Base-by-base conservation (phyloP, 2,113 vertebrate genomes). In the Centropus bengalensis region DNA sequence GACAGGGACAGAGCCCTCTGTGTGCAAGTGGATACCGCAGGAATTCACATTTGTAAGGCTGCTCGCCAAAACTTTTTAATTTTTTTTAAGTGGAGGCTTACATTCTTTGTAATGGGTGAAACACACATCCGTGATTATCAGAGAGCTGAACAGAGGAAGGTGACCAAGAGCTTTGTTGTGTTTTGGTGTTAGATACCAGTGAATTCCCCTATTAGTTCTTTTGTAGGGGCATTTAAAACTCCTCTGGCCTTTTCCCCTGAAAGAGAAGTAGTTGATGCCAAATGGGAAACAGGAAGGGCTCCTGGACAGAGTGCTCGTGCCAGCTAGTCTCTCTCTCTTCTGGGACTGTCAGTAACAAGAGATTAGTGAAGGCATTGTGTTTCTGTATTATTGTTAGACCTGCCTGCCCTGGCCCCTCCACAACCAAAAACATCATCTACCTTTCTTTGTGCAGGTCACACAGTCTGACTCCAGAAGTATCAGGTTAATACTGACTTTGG, bases 1-100 rank as follows among this genome's bases (percentile, higher is more conserved):
- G 83, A 55, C n/a, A n/a, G 58, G 40, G 42, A 54, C 59, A 81
- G 70, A 73, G 27, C 12, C 24, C 30, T 77, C 81, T 60, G 33
- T 0, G 0, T 62, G 42, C 6, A 2, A 44, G 52, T 5, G 27
- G 3, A 26, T 68, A 19, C 5, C 8, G 32, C 16, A 8, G 12
- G 32, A 78, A 36, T 42, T 78, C 44, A 38, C 27, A 45, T 75
- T 82, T 75, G 26, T 28, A 52, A 82, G 66, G 62, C 44, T 74
- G 73, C 52, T n/a, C 3, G 8, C 24, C 0, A 0, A 80, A 89
- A 32, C 14, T 17, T 55, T 27, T 26, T 27, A 27, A 22, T 40
- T 38, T 60, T 33, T 24, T 42, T 45, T 13, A 8, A 32, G 22
- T 8, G 9, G 23, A 75, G 30, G 12, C 33, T 40, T 55, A 19